phyloP scores from a whole-genome alignment of 2,113 vertebrate genomes.

The Boulengeromyrus knoepffleri region DNA sequence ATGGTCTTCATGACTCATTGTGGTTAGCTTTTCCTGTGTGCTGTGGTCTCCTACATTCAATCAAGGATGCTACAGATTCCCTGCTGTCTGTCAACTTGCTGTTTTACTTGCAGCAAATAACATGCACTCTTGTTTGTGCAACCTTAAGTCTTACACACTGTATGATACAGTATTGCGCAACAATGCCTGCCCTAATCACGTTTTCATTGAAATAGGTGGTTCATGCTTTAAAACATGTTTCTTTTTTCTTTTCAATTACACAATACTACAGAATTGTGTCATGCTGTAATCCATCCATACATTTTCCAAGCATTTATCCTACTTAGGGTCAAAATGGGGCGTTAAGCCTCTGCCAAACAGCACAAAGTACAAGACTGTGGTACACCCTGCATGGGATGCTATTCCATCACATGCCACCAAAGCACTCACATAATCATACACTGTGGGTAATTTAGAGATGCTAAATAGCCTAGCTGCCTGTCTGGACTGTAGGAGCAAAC shows the following conservation, averaged over 20 bases:
- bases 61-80: not conserved
- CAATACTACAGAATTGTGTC: too few relatives aligned
- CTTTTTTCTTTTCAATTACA: not conserved
- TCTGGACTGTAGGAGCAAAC: not conserved
- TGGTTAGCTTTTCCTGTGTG: not conserved
- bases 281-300: not conserved
- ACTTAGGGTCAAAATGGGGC: not conserved
- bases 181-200: not conserved
- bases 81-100: not conserved
- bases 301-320: not conserved
- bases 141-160: not conserved
- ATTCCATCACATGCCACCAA: not conserved
- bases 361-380: not conserved
- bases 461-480: not conserved
- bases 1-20: not conserved
- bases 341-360: not conserved
- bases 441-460: not conserved
- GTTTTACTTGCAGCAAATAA: not conserved
- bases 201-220: not conserved
- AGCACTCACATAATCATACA: not conserved
- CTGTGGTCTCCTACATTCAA: not conserved
- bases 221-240: not conserved
- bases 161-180: not conserved
- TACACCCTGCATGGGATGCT: not conserved
- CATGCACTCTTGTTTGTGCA: not conserved